Base-by-base conservation (phyloP, 2,888 invertebrate genomes). In the Harpalus rubripes region DNA sequence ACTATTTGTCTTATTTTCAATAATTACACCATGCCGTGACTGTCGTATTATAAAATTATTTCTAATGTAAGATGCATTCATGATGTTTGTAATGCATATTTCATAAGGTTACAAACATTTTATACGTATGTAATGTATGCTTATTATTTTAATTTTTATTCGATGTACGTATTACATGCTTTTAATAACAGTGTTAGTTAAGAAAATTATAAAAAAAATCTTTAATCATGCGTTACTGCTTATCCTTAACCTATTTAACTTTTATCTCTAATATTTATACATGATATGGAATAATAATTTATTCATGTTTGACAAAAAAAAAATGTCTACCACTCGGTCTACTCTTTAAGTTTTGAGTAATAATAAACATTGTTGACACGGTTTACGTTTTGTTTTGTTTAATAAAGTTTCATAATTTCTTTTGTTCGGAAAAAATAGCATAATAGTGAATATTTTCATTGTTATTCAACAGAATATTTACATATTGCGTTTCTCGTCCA, bases 201-300 rank as follows among this genome's bases (percentile, higher is more conserved):
- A 52, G 44, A 52, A 52, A 52, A 52, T 52, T 52, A 52, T 52
- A 52, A 4, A 52, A 44, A 52, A 52, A 52, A 52, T 52, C 44
- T 52, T 52, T 52, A 52, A 52, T 52, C 32, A 52, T 52, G 44
- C 44, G 44, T 12, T 12, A 52, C 12, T 12, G 10, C 12, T 2
- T 52, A 52, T 12, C 44, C 12, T 52, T 52, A 52, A 52, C 44
- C 44, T 52, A 52, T 52, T 52, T 32, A 32, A 32, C 2, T 5
- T 32, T 52, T 52, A 44, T 44, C 44, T 10, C 10, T 44, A 44
- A 44, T 44, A 44, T 44, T 44, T 44, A 10, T 44, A 44, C 44
- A 12, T 10, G 44, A 52, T 4, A 12, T 52, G 12, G 10, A 52
- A 52, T 12, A 52, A 52, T 52, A 32, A 32, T 32, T 5, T 32